Base-by-base conservation (phyloP, 1,140 invertebrate species). In the Scaptomyza pallida region DNA sequence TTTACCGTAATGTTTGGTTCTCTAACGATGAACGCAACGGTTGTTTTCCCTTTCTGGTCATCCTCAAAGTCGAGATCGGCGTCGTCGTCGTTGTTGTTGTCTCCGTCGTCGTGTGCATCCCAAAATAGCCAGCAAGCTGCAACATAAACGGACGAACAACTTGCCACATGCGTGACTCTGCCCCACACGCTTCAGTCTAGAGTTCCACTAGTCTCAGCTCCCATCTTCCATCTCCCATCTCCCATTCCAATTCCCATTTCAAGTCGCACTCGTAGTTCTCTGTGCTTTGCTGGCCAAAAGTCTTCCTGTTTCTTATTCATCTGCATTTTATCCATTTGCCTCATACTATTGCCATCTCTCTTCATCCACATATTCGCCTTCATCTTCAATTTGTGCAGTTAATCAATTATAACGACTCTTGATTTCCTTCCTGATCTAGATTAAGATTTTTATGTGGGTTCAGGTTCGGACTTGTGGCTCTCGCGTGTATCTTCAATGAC, bases 361-460 rank as follows among this genome's bases (percentile, higher is more conserved):
- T 13, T 16, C 44, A 3, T 15, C n/a, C 10, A 3, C 51, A 4
- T 37, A 12, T 37, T n/a, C 12, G 6, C n/a, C 30, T 10, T 21
- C n/a, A 15, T 17, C 41, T n/a, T 40, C 21, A n/a, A 35, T 37
- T 37, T 78, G 75, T 82, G 89, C 75, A 90, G 89, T 90, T 90
- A 90, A 90, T 90, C 89, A 90, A 90, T 90, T 90, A 90, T 90
- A 90, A 90, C 89, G 89, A 90, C 89, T 90, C 85, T 90, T 90
- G 89, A 90, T 90, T 90, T 90, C 85, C 89, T 90, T 90, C 89
- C 89, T 89, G 89, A 90, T 90, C 89, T 89, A 88, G 78, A 90
- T 90, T 71, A 83, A 88, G 79, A 90, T 83, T 76, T 85, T 70
- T 65, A 80, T 67, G 63, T 72, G 68, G 61, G 68, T 71, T 70